Conservation (phyloP, 2,888 invertebrate genomes). For the Eupithecia vulgata region DNA sequence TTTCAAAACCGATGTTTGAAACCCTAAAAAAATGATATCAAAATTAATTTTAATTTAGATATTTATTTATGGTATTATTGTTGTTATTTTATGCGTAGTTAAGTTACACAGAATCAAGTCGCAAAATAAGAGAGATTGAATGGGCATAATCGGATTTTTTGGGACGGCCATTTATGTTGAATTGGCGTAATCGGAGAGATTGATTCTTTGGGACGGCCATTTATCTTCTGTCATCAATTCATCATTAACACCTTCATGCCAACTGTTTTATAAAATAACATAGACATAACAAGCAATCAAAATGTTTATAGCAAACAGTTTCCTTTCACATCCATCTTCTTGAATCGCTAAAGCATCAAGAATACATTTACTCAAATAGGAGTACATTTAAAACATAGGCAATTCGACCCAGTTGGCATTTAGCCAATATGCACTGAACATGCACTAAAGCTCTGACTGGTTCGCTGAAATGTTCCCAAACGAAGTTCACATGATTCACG, state of each 20-base stretch:
- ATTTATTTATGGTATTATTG: no score
- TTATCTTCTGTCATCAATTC: not conserved
- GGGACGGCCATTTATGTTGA: no score
- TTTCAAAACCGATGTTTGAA: no score
- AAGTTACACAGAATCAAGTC: no score
- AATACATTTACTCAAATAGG: slow-evolving; percentile 50
- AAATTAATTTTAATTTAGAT: no score
- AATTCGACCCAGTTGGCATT: slow-evolving; percentile 72
- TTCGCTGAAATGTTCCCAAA: slow-evolving; percentile 47
- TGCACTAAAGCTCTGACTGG: slow-evolving; percentile 47
- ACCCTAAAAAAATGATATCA: no score
- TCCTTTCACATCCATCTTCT: slow-evolving; percentile 2
- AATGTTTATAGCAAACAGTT: not conserved
- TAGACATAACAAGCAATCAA: not conserved
- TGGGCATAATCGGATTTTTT: no score
- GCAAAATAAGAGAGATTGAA: not conserved
- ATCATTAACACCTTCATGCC: not conserved
- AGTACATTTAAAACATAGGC: slow-evolving; percentile 57
- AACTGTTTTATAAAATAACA: not conserved
- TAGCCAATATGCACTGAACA: slow-evolving; percentile 62
- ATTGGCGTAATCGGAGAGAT: no score
- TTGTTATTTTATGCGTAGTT: no score
- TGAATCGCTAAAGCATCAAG: slow-evolving; percentile 15
- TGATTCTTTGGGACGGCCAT: not conserved
- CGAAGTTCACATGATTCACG: slow-evolving; percentile 38